These are phyloP conservation scores for Kryphioiulus occultus DNA, from an alignment of 2,888 invertebrate genomes.

Conservation along the genomic window DNA sequence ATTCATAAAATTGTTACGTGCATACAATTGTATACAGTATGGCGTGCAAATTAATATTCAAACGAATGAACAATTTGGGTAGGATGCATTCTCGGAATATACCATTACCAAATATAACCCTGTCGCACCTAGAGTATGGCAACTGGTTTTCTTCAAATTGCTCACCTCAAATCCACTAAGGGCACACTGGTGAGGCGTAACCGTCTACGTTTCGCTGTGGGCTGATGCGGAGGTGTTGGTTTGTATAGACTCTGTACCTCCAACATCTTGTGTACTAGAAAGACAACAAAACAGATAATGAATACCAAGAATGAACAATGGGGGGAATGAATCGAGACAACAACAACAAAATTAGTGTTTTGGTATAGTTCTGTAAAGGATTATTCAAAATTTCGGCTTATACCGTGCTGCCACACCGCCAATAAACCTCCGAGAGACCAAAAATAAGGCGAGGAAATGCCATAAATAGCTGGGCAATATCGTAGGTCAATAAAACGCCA, in stretches of 20 bases:
- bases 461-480: neutral
- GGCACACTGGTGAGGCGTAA: conserved; percentile 53
- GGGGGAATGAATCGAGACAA: neutral
- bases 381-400: too few relatives aligned
- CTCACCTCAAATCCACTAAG: conserved; percentile 53
- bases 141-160: neutral
- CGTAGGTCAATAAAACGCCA: neutral
- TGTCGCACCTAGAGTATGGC: too few relatives aligned
- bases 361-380: too few relatives aligned
- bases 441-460: neutral
- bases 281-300: conserved; percentile 19
- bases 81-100: too few relatives aligned
- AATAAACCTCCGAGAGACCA: neutral
- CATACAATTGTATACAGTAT: too few relatives aligned
- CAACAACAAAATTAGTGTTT: too few relatives aligned
- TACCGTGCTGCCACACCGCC: neutral
- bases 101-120: too few relatives aligned
- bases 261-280: conserved; percentile 53
- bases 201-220: conserved; percentile 52
- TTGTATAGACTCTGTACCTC: conserved; percentile 54
- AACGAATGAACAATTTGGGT: too few relatives aligned
- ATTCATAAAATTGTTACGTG: too few relatives aligned
- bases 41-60: too few relatives aligned
- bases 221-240: conserved; percentile 53
- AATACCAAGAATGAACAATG: neutral